phyloP scores from a whole-genome alignment of 2,888 invertebrate genomes.

The Pristionchus mayeri region DNA sequence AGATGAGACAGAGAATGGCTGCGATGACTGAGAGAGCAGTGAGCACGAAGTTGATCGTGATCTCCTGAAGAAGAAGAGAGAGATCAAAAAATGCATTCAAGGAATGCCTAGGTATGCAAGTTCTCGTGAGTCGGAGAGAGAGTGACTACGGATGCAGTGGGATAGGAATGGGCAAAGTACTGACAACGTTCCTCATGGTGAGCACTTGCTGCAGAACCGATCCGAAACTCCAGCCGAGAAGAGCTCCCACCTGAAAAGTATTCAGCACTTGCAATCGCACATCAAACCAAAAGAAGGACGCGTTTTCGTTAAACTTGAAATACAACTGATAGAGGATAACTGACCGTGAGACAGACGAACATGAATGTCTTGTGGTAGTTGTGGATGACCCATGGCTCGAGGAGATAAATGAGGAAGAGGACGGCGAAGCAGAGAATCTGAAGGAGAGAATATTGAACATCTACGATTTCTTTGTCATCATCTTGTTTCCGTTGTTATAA shows the following conservation, averaged over 20 bases:
- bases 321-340: not conserved
- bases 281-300: not conserved
- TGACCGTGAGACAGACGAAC: conserved; percentile 49
- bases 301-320: not conserved
- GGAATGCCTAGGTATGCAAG: not conserved
- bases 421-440: conserved; percentile 44
- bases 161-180: not conserved
- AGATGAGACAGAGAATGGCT: conserved; percentile 31
- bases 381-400: not conserved
- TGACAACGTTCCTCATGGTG: conserved; percentile 50
- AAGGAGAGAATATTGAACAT: too few relatives aligned
- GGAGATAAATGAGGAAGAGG: conserved; percentile 44
- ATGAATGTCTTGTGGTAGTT: conserved; percentile 50
- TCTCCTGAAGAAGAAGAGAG: conserved; percentile 22
- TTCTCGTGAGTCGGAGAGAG: too few relatives aligned
- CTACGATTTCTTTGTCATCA: too few relatives aligned
- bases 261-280: not conserved
- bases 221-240: conserved; percentile 51
- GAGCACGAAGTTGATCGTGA: conserved; percentile 46
- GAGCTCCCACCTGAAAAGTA: conserved; percentile 37
- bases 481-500: too few relatives aligned
- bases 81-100: not conserved
- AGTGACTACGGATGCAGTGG: too few relatives aligned
- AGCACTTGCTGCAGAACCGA: conserved; percentile 51
- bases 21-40: conserved; percentile 24